These are phyloP conservation scores for Eudyptes chrysolophus DNA, from an alignment of 2,113 vertebrate genomes.

Conservation along the genomic window DNA sequence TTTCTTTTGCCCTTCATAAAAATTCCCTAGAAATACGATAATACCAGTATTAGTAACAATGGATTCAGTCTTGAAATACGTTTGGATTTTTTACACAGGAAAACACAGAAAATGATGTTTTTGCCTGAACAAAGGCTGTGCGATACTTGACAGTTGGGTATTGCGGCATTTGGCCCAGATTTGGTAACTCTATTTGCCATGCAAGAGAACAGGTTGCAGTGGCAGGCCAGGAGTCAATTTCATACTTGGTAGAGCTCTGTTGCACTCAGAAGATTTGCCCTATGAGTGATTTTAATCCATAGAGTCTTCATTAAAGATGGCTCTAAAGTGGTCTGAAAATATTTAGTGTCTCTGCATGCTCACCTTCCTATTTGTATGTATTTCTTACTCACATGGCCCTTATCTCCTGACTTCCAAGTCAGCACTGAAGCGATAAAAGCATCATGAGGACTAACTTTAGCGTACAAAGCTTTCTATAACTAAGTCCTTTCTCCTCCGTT, in stretches of 20 bases:
- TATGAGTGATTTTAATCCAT: neutral
- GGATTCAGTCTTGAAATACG: neutral
- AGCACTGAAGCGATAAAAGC: neutral
- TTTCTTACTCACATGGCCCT: neutral
- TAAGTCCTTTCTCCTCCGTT: neutral
- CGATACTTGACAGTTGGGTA: neutral
- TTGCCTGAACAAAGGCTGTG: neutral
- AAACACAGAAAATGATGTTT: neutral
- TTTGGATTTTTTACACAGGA: neutral
- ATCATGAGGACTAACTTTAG: neutral
- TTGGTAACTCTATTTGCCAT: neutral
- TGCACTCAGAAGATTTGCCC: neutral
- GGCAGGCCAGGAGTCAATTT: neutral
- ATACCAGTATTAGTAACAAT: neutral
- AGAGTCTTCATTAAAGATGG: neutral
- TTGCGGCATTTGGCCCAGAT: neutral
- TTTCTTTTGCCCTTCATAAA: neutral
- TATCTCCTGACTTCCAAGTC: neutral
- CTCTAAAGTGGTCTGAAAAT: neutral
- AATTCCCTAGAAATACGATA: neutral
- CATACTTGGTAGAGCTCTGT: neutral
- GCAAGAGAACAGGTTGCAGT: neutral
- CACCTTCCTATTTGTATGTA: neutral
- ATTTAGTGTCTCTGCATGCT: neutral
- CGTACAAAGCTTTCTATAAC: neutral